Evolutionary conservation across 2,113 vertebrate species (phyloP).

Genomic region (Clarias magur): DNA sequence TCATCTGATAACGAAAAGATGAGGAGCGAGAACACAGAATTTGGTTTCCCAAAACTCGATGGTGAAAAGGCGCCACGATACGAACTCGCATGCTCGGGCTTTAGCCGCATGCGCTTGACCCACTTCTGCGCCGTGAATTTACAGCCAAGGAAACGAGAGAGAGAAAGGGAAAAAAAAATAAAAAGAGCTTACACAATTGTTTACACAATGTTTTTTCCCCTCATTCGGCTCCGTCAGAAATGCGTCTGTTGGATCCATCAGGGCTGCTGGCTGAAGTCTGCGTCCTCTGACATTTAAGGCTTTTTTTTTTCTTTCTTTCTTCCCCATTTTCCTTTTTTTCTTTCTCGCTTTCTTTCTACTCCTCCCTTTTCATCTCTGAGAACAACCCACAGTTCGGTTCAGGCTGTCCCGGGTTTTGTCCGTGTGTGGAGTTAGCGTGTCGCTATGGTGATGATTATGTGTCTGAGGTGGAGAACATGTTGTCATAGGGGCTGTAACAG

Average conservation of each 20-base stretch:
- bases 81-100: neutral
- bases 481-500: slow-evolving; percentile 58
- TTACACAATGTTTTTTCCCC: neutral
- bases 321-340: neutral
- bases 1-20: neutral
- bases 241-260: slow-evolving; percentile 43
- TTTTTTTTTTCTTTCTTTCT: slow-evolving; percentile 17
- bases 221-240: slow-evolving; percentile 12
- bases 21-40: neutral
- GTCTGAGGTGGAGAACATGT: slow-evolving; percentile 49
- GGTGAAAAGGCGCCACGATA: neutral
- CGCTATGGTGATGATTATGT: slow-evolving; percentile 53
- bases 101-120: slow-evolving; percentile 9
- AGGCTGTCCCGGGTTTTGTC: neutral
- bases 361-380: neutral
- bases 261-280: slow-evolving; percentile 34
- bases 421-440: slow-evolving; percentile 34
- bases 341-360: slow-evolving; percentile 1
- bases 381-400: neutral
- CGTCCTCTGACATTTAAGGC: slow-evolving; percentile 34
- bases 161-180: neutral
- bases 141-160: slow-evolving; percentile 20
- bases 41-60: neutral
- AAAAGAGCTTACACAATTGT: slow-evolving; percentile 27
- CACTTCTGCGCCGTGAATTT: slow-evolving; percentile 11